A percentile compares a stretch with the other conserved stretches of the same genome.
Conservation (phyloP, 53 echinoderm and acorn worm species). For the Patiria pectinifera region DNA sequence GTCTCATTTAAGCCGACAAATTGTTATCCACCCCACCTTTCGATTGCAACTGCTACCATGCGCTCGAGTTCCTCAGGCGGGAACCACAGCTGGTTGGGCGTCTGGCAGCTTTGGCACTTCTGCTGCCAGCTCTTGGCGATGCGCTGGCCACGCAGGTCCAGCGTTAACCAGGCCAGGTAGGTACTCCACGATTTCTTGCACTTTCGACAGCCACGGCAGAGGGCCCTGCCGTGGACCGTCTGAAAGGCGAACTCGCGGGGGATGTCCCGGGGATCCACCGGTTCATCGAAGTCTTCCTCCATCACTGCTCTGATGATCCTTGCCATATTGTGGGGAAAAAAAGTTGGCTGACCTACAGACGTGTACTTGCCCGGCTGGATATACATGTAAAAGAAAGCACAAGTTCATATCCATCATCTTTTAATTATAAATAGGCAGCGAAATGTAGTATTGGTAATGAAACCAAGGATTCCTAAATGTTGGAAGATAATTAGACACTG, state of each 20-base stretch:
- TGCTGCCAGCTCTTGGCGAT: conserved; percentile 42
- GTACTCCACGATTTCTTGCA: conserved; percentile 44
- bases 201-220: background rate
- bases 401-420: background rate
- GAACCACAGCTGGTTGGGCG: conserved; percentile 29
- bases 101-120: conserved; percentile 33
- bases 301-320: conserved; percentile 31
- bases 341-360: background rate
- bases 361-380: background rate
- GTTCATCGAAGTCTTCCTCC: background rate
- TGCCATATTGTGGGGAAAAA: background rate
- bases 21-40: background rate
- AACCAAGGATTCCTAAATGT: too few relatives aligned
- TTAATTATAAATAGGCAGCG: too few relatives aligned
- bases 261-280: background rate
- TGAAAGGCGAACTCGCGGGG: conserved; percentile 4
- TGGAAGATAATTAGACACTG: too few relatives aligned
- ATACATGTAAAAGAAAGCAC: background rate
- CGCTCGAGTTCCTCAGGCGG: conserved; percentile 23
- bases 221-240: conserved; percentile 25
- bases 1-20: too few relatives aligned
- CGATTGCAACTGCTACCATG: conserved; percentile 30
- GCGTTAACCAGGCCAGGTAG: conserved; percentile 36
- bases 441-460: too few relatives aligned
- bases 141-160: conserved; percentile 28